phyloP scores from a whole-genome alignment of 1,140 invertebrate genomes.

The Varroa destructor region DNA sequence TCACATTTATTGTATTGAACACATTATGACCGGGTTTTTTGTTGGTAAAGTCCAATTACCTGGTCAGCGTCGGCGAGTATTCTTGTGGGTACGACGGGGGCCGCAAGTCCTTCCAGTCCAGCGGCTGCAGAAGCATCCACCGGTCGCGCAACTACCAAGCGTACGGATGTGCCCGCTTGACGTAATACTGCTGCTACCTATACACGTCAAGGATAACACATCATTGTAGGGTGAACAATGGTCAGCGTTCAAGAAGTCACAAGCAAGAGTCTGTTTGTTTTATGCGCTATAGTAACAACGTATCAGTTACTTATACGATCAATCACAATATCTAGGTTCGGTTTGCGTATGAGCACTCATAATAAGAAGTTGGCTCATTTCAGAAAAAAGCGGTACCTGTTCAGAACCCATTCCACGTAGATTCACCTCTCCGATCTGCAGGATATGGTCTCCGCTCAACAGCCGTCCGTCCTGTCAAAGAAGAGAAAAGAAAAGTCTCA shows the following conservation, averaged over 20 bases:
- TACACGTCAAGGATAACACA: constrained; percentile 31
- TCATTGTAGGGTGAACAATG: background rate
- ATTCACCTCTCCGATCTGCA: constrained; percentile 84
- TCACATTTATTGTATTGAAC: too few species aligned
- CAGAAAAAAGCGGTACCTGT: constrained; percentile 43
- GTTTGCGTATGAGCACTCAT: too few species aligned
- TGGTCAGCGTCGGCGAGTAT: constrained; percentile 70
- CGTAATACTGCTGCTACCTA: constrained; percentile 70
- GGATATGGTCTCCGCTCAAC: constrained; percentile 78
- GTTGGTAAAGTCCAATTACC: constrained; percentile 46
- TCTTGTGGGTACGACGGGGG: constrained; percentile 66
- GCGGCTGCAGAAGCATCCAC: constrained; percentile 50
- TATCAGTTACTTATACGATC: too few species aligned
- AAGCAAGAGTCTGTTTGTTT: too few species aligned
- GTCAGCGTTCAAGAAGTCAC: background rate
- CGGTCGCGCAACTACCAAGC: constrained; percentile 74
- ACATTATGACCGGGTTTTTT: too few species aligned
- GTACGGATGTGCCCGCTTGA: constrained; percentile 67
- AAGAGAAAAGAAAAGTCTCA: constrained; percentile 30
- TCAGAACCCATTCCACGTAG: constrained; percentile 78
- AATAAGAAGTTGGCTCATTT: too few species aligned
- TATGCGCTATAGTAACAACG: too few species aligned
- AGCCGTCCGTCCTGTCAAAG: constrained; percentile 59
- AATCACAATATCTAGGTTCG: too few species aligned
- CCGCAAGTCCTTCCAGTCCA: constrained; percentile 46